Conservation (phyloP, 2,113 vertebrate species). For the Pelodiscus sinensis region DNA sequence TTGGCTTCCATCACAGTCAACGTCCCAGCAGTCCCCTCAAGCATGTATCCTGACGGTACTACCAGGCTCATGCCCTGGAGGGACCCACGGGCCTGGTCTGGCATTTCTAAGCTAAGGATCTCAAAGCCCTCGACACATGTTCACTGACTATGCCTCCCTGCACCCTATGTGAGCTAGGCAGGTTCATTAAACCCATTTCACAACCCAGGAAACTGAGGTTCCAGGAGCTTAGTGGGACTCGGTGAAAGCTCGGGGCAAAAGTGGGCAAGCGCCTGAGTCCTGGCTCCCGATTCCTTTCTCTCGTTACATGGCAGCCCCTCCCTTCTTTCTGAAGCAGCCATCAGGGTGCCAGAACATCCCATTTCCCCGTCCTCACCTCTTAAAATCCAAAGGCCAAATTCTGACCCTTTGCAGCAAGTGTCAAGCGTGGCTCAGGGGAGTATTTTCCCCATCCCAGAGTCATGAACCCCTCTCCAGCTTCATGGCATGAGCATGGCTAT, state of each 20-base stretch:
- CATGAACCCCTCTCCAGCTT: neutral
- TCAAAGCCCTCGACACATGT: neutral
- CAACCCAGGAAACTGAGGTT: neutral
- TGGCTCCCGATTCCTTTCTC: neutral
- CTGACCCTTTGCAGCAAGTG: neutral
- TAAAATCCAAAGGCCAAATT: neutral
- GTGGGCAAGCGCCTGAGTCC: neutral
- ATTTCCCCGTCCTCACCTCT: neutral
- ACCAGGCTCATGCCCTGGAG: neutral
- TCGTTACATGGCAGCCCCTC: neutral
- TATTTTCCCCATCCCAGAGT: neutral
- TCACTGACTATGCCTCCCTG: neutral
- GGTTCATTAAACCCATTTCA: neutral
- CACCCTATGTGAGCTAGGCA: neutral
- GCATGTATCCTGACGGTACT: neutral
- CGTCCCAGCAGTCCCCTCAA: neutral
- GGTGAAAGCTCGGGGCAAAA: neutral
- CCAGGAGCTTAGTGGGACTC: neutral
- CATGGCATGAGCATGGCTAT: neutral
- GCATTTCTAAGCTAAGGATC: neutral
- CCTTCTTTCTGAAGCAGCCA: neutral
- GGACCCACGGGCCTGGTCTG: neutral
- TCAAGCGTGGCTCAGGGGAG: no score
- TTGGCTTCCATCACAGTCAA: neutral
- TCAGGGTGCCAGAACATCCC: neutral